Base-by-base conservation (phyloP, 2,888 invertebrate genomes). In the Erebia epiphron region DNA sequence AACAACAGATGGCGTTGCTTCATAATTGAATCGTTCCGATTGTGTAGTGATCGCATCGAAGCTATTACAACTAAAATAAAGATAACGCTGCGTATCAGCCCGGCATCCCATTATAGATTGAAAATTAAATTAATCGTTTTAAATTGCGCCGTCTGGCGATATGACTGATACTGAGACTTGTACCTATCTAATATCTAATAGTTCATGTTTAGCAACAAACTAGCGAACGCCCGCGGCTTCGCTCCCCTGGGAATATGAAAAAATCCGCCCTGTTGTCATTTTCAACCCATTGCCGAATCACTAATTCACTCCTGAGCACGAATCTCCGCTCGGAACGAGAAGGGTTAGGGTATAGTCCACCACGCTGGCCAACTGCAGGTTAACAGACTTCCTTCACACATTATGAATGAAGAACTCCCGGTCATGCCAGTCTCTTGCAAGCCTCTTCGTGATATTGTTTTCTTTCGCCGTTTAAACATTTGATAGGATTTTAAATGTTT, bases 61-160 rank as follows among this genome's bases (percentile, higher is more conserved):
- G 67, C 67, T 50, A 67, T 67, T 67, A 58, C 16, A 58, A 58
- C 49, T 67, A 49, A 58, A 67, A 57, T 35, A 56, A 8, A 26
- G 67, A 67, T 67, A 67, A 67, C 43, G 18, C 16, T 54, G 9
- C 54, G 26, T 67, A 67, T 67, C 67, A 64, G 56, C 66, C 43
- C 49, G 58, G 11, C 67, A 67, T 67, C 63, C 71, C 64, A 68
- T 68, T 68, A 68, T 58, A 64, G 61, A 71, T 71, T 67, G 67
- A 35, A 64, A 71, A 71, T 71, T 71, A 41, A 71, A 71, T 71
- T 67, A 67, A 67, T 58, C 57, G 58, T 67, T 67, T 58, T 58
- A 67, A 57, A 67, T 67, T 49, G 57, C 67, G 49, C 49, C 46
- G 67, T 67, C 67, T 67, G 67, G 58, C 67, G 67, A 67, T 67